Base-by-base conservation (phyloP, 2,113 vertebrate species). In the Theristicus caerulescens region DNA sequence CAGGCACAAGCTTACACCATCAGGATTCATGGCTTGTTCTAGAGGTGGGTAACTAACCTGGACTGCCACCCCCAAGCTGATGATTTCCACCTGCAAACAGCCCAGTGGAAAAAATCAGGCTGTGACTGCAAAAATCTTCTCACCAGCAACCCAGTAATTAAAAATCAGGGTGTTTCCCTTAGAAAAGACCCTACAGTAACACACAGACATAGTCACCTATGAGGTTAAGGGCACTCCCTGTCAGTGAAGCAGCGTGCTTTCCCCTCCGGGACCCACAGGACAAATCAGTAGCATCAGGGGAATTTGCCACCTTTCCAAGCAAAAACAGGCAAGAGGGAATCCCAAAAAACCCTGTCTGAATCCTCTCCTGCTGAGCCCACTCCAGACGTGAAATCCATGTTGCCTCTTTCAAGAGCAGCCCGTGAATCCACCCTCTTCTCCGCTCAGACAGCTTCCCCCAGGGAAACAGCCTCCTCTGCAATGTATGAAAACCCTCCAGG, bases 241-340 rank as follows among this genome's bases (percentile, higher is more conserved):
- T 7, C 17, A 17, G 29, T 2, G 29, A 25, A 62, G 32, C 3
- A 11, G 40, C 0, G 0, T 27, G 16, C 12, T 46, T 51, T 57
- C 3, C 4, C 8, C 31, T 40, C 46, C 34, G 44, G 21, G 67
- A 57, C 2, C 34, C 22, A 5, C 14, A 12, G 31, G 17, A 19
- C 10, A 42, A 66, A 44, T 7, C 21, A 9, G 16, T 3, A 16
- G 31, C 9, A 26, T 32, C 2, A 19, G n/a, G 26, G 38, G 38
- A 36, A 31, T 81, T 52, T 27, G 22, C n/a, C 16, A 49, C 38
- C 13, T 59, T 66, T 49, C 70, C 31, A 42, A 44, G 52, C 0
- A 20, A 65, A 71, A 47, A 9, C 4, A 59, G 34, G 16, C 8
- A 22, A 3, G 49, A 49, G n/a, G 26, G 42, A 84, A 46, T 7